Evolutionary conservation across 1,140 invertebrate genomes (phyloP).

Genomic region (Octopus sinensis): DNA sequence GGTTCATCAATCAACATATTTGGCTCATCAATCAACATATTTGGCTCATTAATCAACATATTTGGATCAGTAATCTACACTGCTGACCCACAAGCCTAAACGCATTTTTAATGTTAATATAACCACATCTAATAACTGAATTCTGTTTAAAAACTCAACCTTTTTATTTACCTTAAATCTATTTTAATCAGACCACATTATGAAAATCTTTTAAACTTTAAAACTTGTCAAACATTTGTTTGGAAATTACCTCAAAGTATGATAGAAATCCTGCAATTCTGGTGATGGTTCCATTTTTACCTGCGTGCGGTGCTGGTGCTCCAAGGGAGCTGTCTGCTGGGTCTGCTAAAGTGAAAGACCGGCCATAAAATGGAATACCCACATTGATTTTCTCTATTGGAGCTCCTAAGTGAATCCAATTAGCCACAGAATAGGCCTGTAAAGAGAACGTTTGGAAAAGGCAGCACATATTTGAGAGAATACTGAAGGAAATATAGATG

Average conservation of each 20-base stretch:
- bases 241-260: constrained; percentile 74
- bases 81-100: background rate
- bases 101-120: background rate
- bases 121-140: too few relatives aligned
- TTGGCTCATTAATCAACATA: too few relatives aligned
- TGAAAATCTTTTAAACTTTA: too few relatives aligned
- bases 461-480: too few relatives aligned
- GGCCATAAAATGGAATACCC: constrained; percentile 86
- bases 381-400: constrained; percentile 77
- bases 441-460: background rate
- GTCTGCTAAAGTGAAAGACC: constrained; percentile 74
- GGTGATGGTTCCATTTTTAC: constrained; percentile 69
- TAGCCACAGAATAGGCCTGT: constrained; percentile 44
- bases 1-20: too few relatives aligned
- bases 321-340: constrained; percentile 81
- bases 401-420: constrained; percentile 76
- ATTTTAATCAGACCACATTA: too few relatives aligned
- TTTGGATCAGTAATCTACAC: too few relatives aligned
- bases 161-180: too few relatives aligned
- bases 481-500: too few relatives aligned
- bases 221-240: too few relatives aligned
- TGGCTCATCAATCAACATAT: too few relatives aligned
- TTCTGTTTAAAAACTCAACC: too few relatives aligned
- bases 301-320: constrained; percentile 70
- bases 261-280: constrained; percentile 87